Evolutionary conservation across 1,140 invertebrate genomes (phyloP).

Genomic region (Pachypeltis micranthus): DNA sequence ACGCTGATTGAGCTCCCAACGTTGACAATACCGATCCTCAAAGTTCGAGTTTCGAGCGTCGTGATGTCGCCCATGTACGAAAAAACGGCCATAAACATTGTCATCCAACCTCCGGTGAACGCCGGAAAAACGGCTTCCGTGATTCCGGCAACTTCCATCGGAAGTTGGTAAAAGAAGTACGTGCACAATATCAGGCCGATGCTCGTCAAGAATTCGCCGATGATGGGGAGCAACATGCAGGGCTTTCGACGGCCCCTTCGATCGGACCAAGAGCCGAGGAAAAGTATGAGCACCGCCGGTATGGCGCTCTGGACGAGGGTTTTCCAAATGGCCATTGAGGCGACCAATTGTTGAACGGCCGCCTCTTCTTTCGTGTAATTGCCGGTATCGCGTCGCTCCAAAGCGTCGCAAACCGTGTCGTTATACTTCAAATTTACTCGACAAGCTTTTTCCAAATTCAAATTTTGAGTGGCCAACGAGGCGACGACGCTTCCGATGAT

Average conservation of each 20-base stretch:
- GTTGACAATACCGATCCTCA: slow-evolving; percentile 72
- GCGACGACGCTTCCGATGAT: slow-evolving; percentile 67
- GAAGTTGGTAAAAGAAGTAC: slow-evolving; percentile 49
- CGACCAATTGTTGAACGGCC: slow-evolving; percentile 57
- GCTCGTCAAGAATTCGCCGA: slow-evolving; percentile 65
- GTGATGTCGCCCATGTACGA: slow-evolving; percentile 81
- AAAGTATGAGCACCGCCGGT: slow-evolving; percentile 60
- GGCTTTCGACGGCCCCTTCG: slow-evolving; percentile 58
- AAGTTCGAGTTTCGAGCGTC: slow-evolving; percentile 61
- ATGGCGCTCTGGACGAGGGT: slow-evolving; percentile 61
- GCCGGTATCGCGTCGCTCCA: slow-evolving; percentile 52
- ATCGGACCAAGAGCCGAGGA: slow-evolving; percentile 47
- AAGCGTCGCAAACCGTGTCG: slow-evolving; percentile 55
- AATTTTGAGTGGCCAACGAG: slow-evolving; percentile 62
- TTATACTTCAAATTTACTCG: slow-evolving; percentile 61
- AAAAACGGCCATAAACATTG: slow-evolving; percentile 79
- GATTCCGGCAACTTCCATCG: slow-evolving; percentile 62
- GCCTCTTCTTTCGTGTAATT: slow-evolving; percentile 59
- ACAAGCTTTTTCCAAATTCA: slow-evolving; percentile 76
- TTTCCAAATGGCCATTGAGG: slow-evolving; percentile 67
- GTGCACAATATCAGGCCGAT: slow-evolving; percentile 65
- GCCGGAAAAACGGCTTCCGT: slow-evolving; percentile 65
- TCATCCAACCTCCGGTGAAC: slow-evolving; percentile 71
- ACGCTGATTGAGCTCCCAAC: slow-evolving; percentile 66
- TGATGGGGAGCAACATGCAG: slow-evolving; percentile 68